Evolutionary conservation across 2,888 invertebrate genomes (phyloP).

Genomic region (Pecten maximus): DNA sequence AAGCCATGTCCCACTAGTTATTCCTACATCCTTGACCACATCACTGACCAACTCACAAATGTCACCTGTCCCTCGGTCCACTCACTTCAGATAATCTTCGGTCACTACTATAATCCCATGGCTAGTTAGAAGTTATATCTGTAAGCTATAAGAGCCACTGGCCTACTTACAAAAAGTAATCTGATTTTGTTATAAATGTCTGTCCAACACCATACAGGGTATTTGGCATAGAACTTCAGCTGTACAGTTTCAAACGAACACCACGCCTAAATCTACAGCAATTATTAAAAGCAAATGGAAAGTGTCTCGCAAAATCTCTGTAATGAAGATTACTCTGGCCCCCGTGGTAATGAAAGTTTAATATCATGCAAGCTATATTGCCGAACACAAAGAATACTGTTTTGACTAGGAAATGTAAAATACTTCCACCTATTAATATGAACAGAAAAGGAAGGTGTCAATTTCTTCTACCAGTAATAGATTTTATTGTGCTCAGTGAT

Average conservation of each 20-base stretch:
- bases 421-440: not conserved
- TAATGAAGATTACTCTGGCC: not conserved
- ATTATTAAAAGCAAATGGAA: not conserved
- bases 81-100: not conserved
- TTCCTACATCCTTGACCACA: conserved; percentile 33
- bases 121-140: not conserved
- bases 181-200: not conserved
- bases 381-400: not conserved
- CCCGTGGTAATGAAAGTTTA: not conserved
- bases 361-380: conserved; percentile 2
- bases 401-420: conserved; percentile 14
- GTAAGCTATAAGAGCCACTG: not conserved
- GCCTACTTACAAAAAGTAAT: conserved; percentile 8
- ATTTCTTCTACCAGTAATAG: not conserved
- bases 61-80: conserved; percentile 34
- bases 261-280: not conserved
- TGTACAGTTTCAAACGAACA: not conserved
- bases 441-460: not conserved
- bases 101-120: not conserved
- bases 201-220: not conserved
- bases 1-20: conserved; percentile 41
- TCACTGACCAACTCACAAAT: conserved; percentile 17
- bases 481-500: conserved; percentile 12
- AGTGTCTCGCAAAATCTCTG: not conserved
- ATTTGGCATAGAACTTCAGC: not conserved